A percentile compares a stretch with the other conserved stretches of the same genome.
These are phyloP conservation scores for Sarcoramphus papa DNA, from an alignment of 2,797 vertebrate genomes.

Conservation along the genomic window DNA sequence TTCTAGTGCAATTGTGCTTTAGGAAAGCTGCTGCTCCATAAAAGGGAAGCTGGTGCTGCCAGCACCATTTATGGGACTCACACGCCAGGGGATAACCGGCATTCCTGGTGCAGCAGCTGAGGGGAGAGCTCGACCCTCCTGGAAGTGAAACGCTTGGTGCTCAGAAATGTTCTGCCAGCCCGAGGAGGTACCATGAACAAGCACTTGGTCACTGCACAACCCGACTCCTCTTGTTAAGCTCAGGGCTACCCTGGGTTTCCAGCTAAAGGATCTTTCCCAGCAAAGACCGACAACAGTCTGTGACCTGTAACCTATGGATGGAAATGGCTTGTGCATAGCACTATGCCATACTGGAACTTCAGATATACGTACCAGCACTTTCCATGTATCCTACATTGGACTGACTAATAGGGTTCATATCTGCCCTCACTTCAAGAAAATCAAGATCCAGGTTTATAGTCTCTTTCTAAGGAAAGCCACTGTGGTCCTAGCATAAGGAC, in stretches of 20 bases:
- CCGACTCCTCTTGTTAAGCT: background rate
- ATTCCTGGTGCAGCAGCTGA: background rate
- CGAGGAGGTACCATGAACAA: background rate
- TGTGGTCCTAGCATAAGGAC: background rate
- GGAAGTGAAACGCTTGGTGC: background rate
- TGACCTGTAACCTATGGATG: background rate
- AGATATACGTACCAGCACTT: background rate
- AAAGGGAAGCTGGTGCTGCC: background rate
- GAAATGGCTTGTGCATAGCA: background rate
- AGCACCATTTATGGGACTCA: background rate
- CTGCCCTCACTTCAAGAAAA: background rate
- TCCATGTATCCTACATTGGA: background rate
- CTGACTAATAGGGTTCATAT: background rate
- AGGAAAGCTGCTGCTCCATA: conserved; percentile 3
- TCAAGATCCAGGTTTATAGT: background rate
- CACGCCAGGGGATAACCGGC: background rate
- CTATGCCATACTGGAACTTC: background rate
- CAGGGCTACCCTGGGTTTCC: background rate
- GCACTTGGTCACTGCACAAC: background rate
- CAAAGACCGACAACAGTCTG: background rate
- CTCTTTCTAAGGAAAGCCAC: background rate
- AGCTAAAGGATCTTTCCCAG: background rate
- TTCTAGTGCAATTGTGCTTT: conserved; percentile 4
- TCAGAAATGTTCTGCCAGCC: background rate
- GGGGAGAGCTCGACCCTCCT: accelerated